These are phyloP conservation scores for Hydrolagus affinis DNA, from an alignment of 2,113 vertebrate genomes.

Conservation along the genomic window DNA sequence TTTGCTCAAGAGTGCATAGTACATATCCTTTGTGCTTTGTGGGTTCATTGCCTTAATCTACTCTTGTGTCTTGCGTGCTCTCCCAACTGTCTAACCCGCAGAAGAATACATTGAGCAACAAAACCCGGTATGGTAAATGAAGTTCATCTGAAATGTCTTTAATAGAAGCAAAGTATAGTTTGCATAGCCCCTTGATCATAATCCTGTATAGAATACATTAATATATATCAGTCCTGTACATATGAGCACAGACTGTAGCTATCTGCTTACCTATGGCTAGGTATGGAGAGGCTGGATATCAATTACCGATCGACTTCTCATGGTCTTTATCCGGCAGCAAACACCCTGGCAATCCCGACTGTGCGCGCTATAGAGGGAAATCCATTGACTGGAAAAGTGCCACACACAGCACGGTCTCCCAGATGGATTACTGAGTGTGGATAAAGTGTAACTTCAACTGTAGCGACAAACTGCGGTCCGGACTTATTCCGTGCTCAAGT, in stretches of 20 bases:
- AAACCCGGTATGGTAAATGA: not conserved
- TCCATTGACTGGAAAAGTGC: not conserved
- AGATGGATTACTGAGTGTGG: not conserved
- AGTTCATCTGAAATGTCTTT: conserved; percentile 2
- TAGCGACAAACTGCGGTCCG: too few species aligned
- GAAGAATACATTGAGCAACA: not conserved
- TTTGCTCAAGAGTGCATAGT: conserved; percentile 6
- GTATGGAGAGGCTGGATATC: not conserved
- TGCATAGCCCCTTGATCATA: not conserved
- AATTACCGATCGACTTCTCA: not conserved
- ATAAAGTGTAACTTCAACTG: too few species aligned
- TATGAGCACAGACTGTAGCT: not conserved
- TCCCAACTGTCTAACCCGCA: conserved; percentile 6
- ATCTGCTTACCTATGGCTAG: not conserved
- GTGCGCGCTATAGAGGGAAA: not conserved
- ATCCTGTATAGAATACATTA: conserved; percentile 17
- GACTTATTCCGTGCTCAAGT: not conserved
- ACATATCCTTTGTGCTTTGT: not conserved
- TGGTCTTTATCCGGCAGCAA: too few species aligned
- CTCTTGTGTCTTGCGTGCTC: not conserved
- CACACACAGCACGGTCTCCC: too few species aligned
- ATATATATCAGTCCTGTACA: conserved; percentile 11
- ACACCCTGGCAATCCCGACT: not conserved
- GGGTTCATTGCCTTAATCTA: not conserved
- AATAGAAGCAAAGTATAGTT: not conserved